Conservation (phyloP, 2,113 vertebrate species). For the Tenrec ecaudatus region DNA sequence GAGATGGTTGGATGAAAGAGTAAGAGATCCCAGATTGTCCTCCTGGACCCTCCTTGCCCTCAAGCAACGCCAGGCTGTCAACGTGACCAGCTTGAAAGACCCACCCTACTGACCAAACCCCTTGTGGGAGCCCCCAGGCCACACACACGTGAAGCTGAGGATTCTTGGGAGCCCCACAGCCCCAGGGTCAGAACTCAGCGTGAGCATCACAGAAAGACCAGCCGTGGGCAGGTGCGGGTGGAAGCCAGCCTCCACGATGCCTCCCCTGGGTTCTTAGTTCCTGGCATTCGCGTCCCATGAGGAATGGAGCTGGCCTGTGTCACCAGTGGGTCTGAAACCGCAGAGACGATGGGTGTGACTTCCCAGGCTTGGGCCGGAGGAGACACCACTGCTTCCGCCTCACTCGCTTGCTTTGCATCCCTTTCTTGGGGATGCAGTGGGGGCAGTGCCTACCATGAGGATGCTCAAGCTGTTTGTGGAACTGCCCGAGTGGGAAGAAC, state of each 20-base stretch:
- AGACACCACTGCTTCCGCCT: background rate
- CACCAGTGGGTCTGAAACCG: rapidly evolving
- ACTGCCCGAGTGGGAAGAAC: background rate
- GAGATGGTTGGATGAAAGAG: too few species aligned
- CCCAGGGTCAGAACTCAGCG: background rate
- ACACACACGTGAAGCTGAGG: rapidly evolving
- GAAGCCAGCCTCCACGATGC: background rate
- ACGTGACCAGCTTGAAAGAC: background rate
- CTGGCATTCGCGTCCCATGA: background rate
- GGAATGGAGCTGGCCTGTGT: background rate
- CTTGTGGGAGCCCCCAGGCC: background rate
- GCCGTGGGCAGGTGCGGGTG: background rate
- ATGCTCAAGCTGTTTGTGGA: background rate
- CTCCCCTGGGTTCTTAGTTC: background rate
- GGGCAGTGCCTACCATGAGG: background rate
- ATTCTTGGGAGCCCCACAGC: background rate
- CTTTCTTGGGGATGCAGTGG: background rate
- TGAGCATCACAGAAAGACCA: background rate
- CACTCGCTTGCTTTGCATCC: background rate
- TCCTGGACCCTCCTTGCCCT: background rate
- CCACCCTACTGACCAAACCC: background rate
- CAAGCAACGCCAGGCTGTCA: background rate
- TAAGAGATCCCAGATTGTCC: background rate
- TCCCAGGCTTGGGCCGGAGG: background rate
- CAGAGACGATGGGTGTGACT: background rate